These are phyloP conservation scores for Lithophane ornitopus DNA, from an alignment of 2,888 invertebrate species.

Conservation along the genomic window DNA sequence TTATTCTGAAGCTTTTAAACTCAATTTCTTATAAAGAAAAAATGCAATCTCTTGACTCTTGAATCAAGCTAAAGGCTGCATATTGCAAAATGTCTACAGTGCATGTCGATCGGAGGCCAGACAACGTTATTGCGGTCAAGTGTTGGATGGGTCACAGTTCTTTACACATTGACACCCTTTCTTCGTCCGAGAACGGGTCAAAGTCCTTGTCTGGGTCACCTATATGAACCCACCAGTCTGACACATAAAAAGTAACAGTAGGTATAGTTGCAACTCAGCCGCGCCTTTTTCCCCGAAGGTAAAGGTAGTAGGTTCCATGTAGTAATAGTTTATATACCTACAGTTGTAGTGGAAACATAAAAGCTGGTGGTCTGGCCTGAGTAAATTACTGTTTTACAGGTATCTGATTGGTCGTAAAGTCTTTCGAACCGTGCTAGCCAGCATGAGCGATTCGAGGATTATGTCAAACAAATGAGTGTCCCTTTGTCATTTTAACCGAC, in stretches of 20 bases:
- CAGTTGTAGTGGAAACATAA: not conserved
- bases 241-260: not conserved
- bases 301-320: not conserved
- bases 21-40: not conserved
- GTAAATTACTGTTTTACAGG: not conserved
- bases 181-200: conserved; percentile 25
- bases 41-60: not conserved
- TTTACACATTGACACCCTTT: conserved; percentile 31
- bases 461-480: not conserved
- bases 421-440: not conserved
- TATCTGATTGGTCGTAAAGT: not conserved
- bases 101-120: conserved; percentile 10
- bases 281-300: not conserved
- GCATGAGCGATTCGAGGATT: not conserved
- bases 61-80: conserved; percentile 4
- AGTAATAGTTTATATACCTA: not conserved
- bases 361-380: not conserved
- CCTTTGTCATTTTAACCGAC: not conserved
- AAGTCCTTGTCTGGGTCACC: conserved; percentile 3
- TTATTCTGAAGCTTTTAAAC: not conserved
- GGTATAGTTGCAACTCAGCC: not conserved
- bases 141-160: conserved; percentile 32
- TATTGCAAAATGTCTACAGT: not conserved
- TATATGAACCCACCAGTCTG: not conserved
- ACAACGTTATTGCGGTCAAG: conserved; percentile 40